Evolutionary conservation across 2,888 invertebrate genomes (phyloP).

Genomic region (Norana najaformis): DNA sequence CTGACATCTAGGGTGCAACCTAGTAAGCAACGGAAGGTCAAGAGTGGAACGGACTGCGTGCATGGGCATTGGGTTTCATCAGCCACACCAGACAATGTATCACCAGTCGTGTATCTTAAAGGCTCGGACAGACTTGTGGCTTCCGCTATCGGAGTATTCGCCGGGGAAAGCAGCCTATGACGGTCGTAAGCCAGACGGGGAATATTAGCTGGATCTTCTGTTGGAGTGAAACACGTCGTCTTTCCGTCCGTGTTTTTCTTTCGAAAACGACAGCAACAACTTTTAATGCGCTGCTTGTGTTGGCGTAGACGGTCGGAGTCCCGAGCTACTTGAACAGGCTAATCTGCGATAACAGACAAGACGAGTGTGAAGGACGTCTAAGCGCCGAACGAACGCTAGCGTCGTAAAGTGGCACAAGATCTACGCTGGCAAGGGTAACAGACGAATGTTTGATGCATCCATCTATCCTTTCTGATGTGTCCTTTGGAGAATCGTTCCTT

Average conservation of each 20-base stretch:
- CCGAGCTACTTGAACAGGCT: not conserved
- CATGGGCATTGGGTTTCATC: too few relatives aligned
- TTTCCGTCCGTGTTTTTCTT: not conserved
- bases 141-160: not conserved
- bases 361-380: not conserved
- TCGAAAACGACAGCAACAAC: not conserved
- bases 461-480: too few relatives aligned
- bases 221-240: not conserved
- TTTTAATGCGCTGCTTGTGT: not conserved
- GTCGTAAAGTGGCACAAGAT: not conserved
- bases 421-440: not conserved
- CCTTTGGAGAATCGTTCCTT: too few relatives aligned
- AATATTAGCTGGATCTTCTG: not conserved
- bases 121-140: not conserved
- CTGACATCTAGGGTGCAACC: not conserved
- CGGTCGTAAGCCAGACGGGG: not conserved
- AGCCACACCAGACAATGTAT: not conserved
- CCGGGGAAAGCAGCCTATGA: not conserved
- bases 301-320: not conserved
- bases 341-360: not conserved
- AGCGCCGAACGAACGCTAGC: conserved; percentile 2
- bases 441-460: too few relatives aligned
- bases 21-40: conserved; percentile 3
- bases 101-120: not conserved
- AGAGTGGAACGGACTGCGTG: not conserved